Evolutionary conservation across 2,113 vertebrate genomes (phyloP).

Genomic region (Cyanoramphus novaezelandiae): DNA sequence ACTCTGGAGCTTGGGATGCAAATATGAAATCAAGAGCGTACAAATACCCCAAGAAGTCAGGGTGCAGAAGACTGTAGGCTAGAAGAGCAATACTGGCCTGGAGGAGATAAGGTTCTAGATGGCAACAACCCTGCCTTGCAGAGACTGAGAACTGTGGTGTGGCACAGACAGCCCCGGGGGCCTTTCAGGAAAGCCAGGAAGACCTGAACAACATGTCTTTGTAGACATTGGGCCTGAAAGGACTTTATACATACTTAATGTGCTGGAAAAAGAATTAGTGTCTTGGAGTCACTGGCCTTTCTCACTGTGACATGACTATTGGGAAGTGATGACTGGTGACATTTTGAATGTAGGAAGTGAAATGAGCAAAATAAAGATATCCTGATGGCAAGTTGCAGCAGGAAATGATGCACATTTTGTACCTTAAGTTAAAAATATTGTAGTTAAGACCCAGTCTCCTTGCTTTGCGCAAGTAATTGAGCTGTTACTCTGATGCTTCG

Average conservation of each 20-base stretch:
- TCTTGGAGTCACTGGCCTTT: constrained; percentile 57
- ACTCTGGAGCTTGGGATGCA: neutral
- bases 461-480: neutral
- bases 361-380: neutral
- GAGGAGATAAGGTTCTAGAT: neutral
- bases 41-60: neutral
- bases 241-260: constrained; percentile 22
- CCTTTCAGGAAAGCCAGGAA: neutral
- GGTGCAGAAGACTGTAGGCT: neutral
- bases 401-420: neutral
- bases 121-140: neutral
- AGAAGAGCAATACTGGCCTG: neutral
- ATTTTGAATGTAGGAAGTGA: constrained; percentile 26
- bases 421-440: neutral
- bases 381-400: neutral
- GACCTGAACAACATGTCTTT: neutral
- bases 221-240: neutral
- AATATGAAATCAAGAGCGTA: neutral
- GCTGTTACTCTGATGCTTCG: neutral
- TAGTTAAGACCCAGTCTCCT: neutral
- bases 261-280: constrained; percentile 3
- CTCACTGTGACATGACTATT: constrained; percentile 22
- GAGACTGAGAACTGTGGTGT: fast-evolving
- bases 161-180: neutral
- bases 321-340: constrained; percentile 37